A percentile compares a stretch with the other conserved stretches of the same genome.
phyloP scores from a whole-genome alignment of 2,113 vertebrate species.

The Murina feae region DNA sequence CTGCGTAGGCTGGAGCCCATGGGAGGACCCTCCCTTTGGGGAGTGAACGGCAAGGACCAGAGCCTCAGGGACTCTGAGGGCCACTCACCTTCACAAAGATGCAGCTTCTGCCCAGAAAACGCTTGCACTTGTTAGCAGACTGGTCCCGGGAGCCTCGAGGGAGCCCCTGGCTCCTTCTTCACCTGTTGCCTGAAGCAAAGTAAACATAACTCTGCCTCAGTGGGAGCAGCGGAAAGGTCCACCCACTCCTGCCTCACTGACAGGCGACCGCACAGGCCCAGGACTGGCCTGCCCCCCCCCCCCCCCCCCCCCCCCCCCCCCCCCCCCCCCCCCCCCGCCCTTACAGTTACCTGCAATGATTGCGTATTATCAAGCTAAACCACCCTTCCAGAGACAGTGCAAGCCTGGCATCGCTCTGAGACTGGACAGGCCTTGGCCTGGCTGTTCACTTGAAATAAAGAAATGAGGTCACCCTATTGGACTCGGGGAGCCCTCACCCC shows the following conservation, averaged over 20 bases:
- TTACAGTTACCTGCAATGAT: not conserved
- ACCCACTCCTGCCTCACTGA: not conserved
- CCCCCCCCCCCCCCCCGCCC: too few species aligned
- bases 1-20: not conserved
- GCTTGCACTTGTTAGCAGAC: not conserved
- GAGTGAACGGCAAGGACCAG: not conserved
- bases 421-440: not conserved
- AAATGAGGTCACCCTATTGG: fast-evolving
- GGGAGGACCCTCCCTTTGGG: not conserved
- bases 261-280: too few species aligned
- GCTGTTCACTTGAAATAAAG: not conserved
- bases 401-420: not conserved
- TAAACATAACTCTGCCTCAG: not conserved
- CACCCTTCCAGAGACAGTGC: not conserved
- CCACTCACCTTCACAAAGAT: not conserved
- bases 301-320: too few species aligned
- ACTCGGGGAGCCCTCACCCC: not conserved
- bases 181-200: not conserved
- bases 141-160: not conserved
- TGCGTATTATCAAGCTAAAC: not conserved
- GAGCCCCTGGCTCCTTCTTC: not conserved
- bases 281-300: not conserved
- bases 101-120: not conserved
- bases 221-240: not conserved
- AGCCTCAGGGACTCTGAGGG: not conserved